Conservation (phyloP, 2,797 vertebrate species). For the Smutsia gigantea region DNA sequence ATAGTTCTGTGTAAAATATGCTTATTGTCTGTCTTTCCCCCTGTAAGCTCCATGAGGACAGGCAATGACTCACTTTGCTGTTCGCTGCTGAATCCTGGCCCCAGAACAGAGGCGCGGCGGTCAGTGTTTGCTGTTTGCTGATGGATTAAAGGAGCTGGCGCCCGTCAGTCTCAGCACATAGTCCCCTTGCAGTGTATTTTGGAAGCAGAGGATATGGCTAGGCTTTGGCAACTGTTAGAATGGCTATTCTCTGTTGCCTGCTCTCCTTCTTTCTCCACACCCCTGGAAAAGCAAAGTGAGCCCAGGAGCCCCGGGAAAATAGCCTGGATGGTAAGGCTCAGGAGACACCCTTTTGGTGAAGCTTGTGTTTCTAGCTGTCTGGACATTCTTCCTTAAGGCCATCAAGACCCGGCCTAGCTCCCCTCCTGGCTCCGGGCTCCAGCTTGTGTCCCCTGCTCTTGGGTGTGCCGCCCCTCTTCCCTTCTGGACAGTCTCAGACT, state of each 20-base stretch:
- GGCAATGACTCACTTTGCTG: not conserved
- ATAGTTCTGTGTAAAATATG: not conserved
- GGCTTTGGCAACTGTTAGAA: not conserved
- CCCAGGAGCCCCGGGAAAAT: not conserved
- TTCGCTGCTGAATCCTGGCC: not conserved
- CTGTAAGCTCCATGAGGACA: not conserved
- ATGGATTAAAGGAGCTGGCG: not conserved
- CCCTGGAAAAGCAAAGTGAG: not conserved
- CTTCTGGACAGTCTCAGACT: not conserved
- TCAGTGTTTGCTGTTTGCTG: not conserved
- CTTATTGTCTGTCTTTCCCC: not conserved
- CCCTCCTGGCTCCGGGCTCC: not conserved
- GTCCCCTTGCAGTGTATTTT: not conserved
- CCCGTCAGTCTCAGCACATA: not conserved
- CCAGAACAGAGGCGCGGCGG: fast-evolving
- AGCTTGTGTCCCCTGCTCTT: not conserved
- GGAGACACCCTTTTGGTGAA: no score
- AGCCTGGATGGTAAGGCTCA: no score
- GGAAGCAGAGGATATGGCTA: not conserved
- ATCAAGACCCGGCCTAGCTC: not conserved
- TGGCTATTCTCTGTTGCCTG: not conserved
- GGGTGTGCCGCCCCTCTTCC: no score
- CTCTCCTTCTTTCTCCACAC: not conserved
- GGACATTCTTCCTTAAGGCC: not conserved
- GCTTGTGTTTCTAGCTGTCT: not conserved